Percentiles rank a stretch among this genome's conserved stretches.
Evolutionary conservation across 2,888 invertebrate genomes (phyloP).

Genomic region (Megalurothrips usitatus): DNA sequence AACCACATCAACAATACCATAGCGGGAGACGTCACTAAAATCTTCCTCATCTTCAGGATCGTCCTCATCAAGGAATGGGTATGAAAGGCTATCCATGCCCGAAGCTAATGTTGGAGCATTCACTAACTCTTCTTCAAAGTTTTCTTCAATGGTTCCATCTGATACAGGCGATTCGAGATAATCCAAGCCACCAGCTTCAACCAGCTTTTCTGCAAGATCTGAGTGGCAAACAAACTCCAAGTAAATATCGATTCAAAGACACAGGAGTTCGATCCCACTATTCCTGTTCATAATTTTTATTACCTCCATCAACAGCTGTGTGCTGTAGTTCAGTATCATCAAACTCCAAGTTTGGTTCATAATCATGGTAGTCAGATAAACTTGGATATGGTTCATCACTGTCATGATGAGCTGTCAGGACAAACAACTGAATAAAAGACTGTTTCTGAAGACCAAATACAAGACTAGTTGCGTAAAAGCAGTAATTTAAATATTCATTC

Average conservation of each 20-base stretch:
- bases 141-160: constrained; percentile 85
- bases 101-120: constrained; percentile 54
- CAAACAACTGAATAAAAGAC: constrained; percentile 30
- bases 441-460: neutral
- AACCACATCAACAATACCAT: constrained; percentile 78
- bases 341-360: constrained; percentile 93
- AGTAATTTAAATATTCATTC: neutral
- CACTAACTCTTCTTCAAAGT: constrained; percentile 83
- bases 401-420: constrained; percentile 45
- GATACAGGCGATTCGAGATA: constrained; percentile 66
- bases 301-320: constrained; percentile 64
- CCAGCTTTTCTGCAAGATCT: constrained; percentile 17
- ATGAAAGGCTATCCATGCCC: constrained; percentile 38
- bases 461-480: neutral
- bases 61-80: constrained; percentile 38
- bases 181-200: constrained; percentile 44
- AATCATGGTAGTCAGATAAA: constrained; percentile 85
- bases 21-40: constrained; percentile 64
- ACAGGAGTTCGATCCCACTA: neutral
- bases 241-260: neutral
- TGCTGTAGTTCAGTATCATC: constrained; percentile 87
- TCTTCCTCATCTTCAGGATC: constrained; percentile 53
- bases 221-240: neutral
- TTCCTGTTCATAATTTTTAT: constrained; percentile 42
- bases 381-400: constrained; percentile 78